Base-by-base conservation (phyloP, 1,140 invertebrate genomes). In the Hyposmocoma kahamanoa region DNA sequence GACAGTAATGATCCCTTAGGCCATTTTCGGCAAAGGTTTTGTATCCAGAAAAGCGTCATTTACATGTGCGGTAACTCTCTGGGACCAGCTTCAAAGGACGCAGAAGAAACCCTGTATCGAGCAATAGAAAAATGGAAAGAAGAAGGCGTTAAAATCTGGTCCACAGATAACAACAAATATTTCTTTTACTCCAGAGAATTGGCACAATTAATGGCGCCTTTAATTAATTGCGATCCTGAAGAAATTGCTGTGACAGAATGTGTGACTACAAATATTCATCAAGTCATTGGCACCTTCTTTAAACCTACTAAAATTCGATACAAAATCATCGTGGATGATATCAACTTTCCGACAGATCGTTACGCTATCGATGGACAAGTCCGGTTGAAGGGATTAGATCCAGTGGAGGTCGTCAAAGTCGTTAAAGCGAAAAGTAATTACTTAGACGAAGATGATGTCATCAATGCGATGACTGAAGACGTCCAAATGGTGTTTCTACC, bases 41-140 rank as follows among this genome's bases (percentile, higher is more conserved):
- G 67, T 41, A 10, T 75, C 17, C 65, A 65, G 30, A 56, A 74
- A 47, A 64, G 57, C 15, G 48, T 22, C 11, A 78, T 80, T 21
- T 84, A 83, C 52, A 65, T 84, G 63, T 81, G 75, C 24, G 81
- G 81, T 0, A 82, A 84, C 41, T 80, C 79, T 0, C 45, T 83
- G 19, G 81, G 81, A 1, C 54, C 79, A 11, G 62, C 67, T 4
- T 76, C 70, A 5, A 75, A 64, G 24, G 77, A 81, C 42, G 66
- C 80, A 0, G 76, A 78, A 49, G 53, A 67, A 30, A 47, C 49
- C 6, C 47, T 72, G 2, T 10, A 60, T 9, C 42, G 61, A 4
- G 64, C 53, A 0, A 39, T 82, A 5, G 56, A 72, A 8, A 54
- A 54, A 21, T 84, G 80, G 80, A 84, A 78, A 53, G 56, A 56